phyloP scores from a whole-genome alignment of 2,113 vertebrate species.

The Zosterops borbonicus region DNA sequence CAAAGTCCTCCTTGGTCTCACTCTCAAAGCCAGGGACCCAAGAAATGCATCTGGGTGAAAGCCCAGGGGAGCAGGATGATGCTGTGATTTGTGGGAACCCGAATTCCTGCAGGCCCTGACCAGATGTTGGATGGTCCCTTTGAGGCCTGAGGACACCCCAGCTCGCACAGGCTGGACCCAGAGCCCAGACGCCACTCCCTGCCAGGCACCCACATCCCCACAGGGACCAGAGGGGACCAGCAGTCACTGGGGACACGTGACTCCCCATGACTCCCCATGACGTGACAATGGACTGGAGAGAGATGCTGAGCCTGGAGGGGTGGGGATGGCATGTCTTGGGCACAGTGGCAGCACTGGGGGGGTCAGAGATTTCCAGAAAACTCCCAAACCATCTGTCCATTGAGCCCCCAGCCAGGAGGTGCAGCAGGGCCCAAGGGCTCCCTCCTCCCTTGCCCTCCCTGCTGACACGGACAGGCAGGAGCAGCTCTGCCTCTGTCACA shows the following conservation, averaged over 20 bases:
- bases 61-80: neutral
- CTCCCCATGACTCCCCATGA: neutral
- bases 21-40: neutral
- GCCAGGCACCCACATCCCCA: neutral
- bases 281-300: neutral
- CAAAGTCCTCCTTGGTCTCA: neutral
- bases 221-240: neutral
- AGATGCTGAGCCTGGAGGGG: neutral
- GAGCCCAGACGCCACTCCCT: neutral
- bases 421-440: neutral
- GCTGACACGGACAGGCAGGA: neutral
- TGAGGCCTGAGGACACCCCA: neutral
- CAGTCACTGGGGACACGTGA: neutral
- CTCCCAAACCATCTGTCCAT: neutral
- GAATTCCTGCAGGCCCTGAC: neutral
- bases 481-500: neutral
- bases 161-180: neutral
- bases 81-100: neutral
- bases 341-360: neutral
- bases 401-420: neutral
- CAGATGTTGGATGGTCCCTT: rapidly evolving
- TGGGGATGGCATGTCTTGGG: rapidly evolving
- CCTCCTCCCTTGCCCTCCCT: neutral
- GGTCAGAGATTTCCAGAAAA: neutral
- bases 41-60: neutral